Percentiles rank a stretch among this genome's conserved stretches.
Evolutionary conservation across 2,113 vertebrate genomes (phyloP).

Genomic region (Microcebus tavaratra): DNA sequence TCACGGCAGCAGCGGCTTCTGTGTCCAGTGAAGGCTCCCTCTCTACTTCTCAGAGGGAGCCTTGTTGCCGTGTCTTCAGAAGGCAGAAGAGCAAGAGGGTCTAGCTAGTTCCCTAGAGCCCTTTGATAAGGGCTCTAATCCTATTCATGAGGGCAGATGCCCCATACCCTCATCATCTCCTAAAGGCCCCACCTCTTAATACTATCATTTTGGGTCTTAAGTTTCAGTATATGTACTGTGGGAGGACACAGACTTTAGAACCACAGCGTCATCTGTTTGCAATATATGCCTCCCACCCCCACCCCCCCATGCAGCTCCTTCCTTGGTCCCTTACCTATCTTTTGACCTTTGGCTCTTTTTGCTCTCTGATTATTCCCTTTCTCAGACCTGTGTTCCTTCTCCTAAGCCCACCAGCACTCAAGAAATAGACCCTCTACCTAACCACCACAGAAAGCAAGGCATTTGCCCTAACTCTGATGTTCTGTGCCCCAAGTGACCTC

Average conservation of each 20-base stretch:
- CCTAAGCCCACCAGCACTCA: too few relatives aligned
- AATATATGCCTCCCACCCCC: neutral
- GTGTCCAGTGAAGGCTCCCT: neutral
- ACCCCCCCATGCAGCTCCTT: neutral
- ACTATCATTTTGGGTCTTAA: neutral
- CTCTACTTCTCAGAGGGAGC: neutral
- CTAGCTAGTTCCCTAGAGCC: neutral
- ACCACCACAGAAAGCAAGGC: neutral
- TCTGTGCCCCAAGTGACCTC: neutral
- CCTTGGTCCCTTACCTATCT: fast-evolving
- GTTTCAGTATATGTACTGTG: neutral
- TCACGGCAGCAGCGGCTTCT: too few relatives aligned
- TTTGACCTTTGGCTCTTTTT: neutral
- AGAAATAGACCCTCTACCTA: neutral
- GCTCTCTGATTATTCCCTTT: neutral
- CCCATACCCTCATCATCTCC: neutral
- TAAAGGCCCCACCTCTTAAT: neutral
- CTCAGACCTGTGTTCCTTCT: neutral
- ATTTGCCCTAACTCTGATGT: neutral
- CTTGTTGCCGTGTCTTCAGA: neutral
- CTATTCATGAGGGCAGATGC: neutral
- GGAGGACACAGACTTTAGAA: neutral
- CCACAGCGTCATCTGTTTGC: neutral
- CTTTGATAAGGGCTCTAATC: neutral
- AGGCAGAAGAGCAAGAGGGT: neutral